Percentiles rank a stretch among this genome's conserved stretches.
These are phyloP conservation scores for Camponotus floridanus DNA, from an alignment of 1,140 invertebrate species.

Conservation along the genomic window DNA sequence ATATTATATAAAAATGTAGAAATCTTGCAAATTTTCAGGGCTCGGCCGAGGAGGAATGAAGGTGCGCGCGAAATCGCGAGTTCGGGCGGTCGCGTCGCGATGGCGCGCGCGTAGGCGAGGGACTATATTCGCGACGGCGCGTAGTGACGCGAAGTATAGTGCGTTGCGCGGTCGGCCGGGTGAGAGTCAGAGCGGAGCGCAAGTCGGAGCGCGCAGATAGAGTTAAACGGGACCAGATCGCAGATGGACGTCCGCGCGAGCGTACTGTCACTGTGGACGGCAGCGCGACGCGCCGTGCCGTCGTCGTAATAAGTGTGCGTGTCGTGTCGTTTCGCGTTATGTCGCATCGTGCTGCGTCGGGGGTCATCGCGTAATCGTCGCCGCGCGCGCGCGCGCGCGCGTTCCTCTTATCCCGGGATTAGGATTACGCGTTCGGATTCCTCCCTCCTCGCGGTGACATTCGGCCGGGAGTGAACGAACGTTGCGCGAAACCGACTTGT, in stretches of 20 bases:
- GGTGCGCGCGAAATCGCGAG: not conserved
- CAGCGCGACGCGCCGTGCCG: constrained; percentile 67
- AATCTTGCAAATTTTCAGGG: not conserved
- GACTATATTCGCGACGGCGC: constrained; percentile 64
- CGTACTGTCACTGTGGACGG: constrained; percentile 75
- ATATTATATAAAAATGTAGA: no score
- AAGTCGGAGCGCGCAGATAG: constrained; percentile 60
- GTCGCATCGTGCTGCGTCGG: not conserved
- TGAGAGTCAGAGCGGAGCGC: constrained; percentile 69
- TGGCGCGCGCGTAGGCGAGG: constrained; percentile 7
- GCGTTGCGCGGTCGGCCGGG: constrained; percentile 74
- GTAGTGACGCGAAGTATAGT: constrained; percentile 46
- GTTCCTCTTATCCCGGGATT: not conserved
- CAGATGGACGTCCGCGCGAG: constrained; percentile 76
- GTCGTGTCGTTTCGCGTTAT: not conserved
- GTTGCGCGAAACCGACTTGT: not conserved
- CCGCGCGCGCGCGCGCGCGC: not conserved
- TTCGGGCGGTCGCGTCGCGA: not conserved
- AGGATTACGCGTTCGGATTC: not conserved
- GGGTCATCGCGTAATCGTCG: not conserved
- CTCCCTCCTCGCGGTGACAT: constrained; percentile 18
- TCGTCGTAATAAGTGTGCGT: constrained; percentile 51
- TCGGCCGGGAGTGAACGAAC: not conserved
- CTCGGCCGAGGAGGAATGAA: not conserved
- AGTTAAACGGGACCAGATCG: constrained; percentile 73